Evolutionary conservation across 2,888 invertebrate genomes (phyloP), one percentile per base, ranked within the genome.

Genomic region (Pristionchus maxplancki): DNA sequence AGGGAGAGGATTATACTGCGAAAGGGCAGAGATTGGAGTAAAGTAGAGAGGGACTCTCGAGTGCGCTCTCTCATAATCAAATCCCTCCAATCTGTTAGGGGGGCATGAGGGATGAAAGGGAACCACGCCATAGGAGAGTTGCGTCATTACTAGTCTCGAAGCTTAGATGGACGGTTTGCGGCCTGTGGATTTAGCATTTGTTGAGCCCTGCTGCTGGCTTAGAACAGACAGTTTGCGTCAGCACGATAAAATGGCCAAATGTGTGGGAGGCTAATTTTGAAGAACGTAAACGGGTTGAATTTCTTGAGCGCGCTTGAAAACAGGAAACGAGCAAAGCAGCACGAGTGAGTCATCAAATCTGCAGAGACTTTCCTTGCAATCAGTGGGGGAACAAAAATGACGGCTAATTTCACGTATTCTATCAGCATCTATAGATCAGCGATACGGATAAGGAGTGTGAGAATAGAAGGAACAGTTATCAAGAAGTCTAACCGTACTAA

Each of bases 21-120:
- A 71, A 71, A 71, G 71, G 71, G 37, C 71, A 71, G 15, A 71
- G 71, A 71, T 37, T 37, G 71, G 37, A 71, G 71, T 71, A 71
- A 71, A 71, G 71, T 71, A 71, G 37, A 71, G 71, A 71, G 71
- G 8, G 71, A 40, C 20, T 34, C 71, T 37, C 15, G 71, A 71
- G 71, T 71, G 71, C 64, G 37, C 31, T 20, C 37, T n/a, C 78
- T 78, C 44, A 78, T 78, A 78, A 78, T 78, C 78, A 78, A 78
- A 78, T 78, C 78, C 44, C n/a, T 78, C 58, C 78, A 78, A 78
- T 78, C 78, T 78, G 44, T 71, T 67, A 67, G 64, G 64, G 71
- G 37, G 71, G 71, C 44, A 71, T 71, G 71, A 71, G 24, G 9
- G 58, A 24, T 58, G 24, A n/a, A n/a, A 9, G 58, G 71, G 71